Evolutionary conservation across 2,797 vertebrate genomes (phyloP).

Genomic region (Leptodactylus fallax): DNA sequence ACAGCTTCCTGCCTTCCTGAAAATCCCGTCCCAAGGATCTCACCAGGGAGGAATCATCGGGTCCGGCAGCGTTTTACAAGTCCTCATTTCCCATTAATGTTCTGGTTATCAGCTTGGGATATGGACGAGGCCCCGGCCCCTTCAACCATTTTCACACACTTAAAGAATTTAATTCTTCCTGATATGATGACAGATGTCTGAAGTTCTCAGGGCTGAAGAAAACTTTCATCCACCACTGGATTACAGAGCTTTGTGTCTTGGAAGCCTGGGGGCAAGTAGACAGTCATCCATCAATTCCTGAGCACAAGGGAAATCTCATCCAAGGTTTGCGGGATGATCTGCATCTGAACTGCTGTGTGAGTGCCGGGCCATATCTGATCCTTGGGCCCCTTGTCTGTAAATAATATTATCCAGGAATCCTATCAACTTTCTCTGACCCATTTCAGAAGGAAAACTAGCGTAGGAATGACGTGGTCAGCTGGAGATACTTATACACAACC

Average conservation of each 20-base stretch:
- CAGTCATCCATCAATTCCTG: constrained; percentile 22
- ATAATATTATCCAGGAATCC: neutral
- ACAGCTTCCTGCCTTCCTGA: neutral
- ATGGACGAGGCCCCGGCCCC: neutral
- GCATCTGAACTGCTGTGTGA: neutral
- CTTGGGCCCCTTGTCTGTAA: neutral
- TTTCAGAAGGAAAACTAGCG: neutral
- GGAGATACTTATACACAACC: neutral
- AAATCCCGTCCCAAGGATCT: neutral
- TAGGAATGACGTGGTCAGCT: neutral
- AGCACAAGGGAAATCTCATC: constrained; percentile 22
- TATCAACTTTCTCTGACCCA: constrained; percentile 31
- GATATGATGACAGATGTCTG: constrained; percentile 23
- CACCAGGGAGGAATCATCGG: neutral
- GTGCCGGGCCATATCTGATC: neutral
- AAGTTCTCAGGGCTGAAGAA: constrained; percentile 32
- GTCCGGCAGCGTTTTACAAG: neutral
- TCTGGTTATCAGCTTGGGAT: constrained; percentile 2
- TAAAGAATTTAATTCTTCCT: constrained; percentile 1
- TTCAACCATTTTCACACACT: neutral
- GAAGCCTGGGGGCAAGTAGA: constrained; percentile 15
- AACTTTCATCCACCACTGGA: constrained; percentile 16
- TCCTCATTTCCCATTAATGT: neutral
- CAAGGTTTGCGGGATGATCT: neutral
- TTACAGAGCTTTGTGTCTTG: constrained; percentile 14